Conservation (phyloP, 2,113 vertebrate species). For the Gadus macrocephalus region DNA sequence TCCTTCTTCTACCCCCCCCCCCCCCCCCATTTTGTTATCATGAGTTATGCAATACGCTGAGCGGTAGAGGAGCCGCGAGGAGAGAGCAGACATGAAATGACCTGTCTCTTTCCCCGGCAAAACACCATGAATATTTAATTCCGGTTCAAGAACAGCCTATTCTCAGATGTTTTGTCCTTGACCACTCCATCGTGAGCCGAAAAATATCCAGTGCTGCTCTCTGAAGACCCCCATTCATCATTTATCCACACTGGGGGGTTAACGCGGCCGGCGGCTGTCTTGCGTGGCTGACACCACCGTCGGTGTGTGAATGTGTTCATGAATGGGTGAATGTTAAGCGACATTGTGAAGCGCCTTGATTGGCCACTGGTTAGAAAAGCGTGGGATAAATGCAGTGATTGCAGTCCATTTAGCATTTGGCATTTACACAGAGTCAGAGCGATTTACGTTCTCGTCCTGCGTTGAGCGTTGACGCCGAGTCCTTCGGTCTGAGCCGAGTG, state of each 20-base stretch:
- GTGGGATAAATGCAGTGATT: too few species aligned
- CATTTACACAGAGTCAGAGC: slow-evolving; percentile 29
- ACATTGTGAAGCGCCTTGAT: too few species aligned
- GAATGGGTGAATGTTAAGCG: too few species aligned
- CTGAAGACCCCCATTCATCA: slow-evolving; percentile 49
- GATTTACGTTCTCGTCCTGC: slow-evolving; percentile 59
- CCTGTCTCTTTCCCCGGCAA: slow-evolving; percentile 29
- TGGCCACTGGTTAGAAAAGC: too few species aligned
- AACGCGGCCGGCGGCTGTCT: slow-evolving; percentile 42
- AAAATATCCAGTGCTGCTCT: slow-evolving; percentile 34
- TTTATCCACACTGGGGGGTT: slow-evolving; percentile 60
- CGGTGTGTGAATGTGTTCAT: too few species aligned
- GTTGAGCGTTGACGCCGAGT: slow-evolving; percentile 60
- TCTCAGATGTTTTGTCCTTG: slow-evolving; percentile 46
- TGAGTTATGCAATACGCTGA: slow-evolving; percentile 42
- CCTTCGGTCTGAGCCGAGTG: slow-evolving; percentile 21
- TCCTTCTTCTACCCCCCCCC: slow-evolving; percentile 17
- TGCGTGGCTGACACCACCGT: too few species aligned
- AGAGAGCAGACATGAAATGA: slow-evolving; percentile 52
- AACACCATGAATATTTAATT: slow-evolving; percentile 68
- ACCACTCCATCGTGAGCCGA: slow-evolving; percentile 38
- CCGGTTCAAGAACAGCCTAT: slow-evolving; percentile 41
- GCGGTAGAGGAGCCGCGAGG: slow-evolving; percentile 35
- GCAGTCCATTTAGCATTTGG: too few species aligned
- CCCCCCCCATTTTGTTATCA: slow-evolving; percentile 10